These are phyloP conservation scores for Microctonus hyperodae DNA, from an alignment of 2,888 invertebrate species.

Conservation along the genomic window DNA sequence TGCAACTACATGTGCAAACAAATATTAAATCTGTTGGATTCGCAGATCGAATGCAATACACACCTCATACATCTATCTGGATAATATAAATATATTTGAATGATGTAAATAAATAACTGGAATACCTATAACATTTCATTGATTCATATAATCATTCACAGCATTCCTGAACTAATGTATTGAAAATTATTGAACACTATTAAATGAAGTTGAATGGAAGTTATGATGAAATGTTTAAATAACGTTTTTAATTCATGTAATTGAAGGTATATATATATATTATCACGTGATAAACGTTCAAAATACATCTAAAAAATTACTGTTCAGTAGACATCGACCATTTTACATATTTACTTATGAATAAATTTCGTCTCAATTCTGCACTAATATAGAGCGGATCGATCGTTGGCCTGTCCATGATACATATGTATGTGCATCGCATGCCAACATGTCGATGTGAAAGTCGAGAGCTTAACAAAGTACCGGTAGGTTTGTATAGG, in stretches of 20 bases:
- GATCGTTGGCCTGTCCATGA: background rate
- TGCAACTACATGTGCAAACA: too few relatives aligned
- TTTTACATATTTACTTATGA: slow-evolving; percentile 26
- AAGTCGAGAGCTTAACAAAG: background rate
- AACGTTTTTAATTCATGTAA: background rate
- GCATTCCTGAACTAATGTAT: too few relatives aligned
- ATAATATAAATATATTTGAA: too few relatives aligned
- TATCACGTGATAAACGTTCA: slow-evolving; percentile 19
- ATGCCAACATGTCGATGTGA: background rate
- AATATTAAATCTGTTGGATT: too few relatives aligned
- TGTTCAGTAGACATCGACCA: slow-evolving; percentile 13
- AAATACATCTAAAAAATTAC: slow-evolving; percentile 20
- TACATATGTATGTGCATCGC: background rate
- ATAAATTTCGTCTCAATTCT: slow-evolving; percentile 19
- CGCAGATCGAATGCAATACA: too few relatives aligned
- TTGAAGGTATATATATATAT: slow-evolving; percentile 4
- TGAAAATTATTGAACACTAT: too few relatives aligned
- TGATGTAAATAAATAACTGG: too few relatives aligned
- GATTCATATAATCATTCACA: too few relatives aligned
- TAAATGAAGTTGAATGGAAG: too few relatives aligned
- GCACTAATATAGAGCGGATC: slow-evolving; percentile 12
- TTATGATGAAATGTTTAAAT: background rate
- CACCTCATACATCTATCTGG: too few relatives aligned
- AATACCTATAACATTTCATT: too few relatives aligned
- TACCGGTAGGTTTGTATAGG: too few relatives aligned